phyloP scores from a whole-genome alignment of 2,113 vertebrate species.

The Rousettus leschenaultii region DNA sequence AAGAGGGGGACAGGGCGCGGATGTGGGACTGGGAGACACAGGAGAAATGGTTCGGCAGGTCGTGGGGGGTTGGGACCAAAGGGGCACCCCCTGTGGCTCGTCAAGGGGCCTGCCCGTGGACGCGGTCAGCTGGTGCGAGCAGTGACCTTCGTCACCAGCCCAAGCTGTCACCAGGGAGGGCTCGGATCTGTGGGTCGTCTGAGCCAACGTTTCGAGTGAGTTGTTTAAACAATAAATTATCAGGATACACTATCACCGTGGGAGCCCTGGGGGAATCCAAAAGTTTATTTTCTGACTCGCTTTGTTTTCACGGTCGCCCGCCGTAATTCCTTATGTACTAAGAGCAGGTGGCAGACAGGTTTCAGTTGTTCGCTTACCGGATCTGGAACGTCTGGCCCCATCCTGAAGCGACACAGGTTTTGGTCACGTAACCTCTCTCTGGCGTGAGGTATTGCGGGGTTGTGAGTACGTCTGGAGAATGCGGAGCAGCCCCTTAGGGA shows the following conservation, averaged over 20 bases:
- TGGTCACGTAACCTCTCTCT: accelerated
- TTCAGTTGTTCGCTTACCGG: accelerated
- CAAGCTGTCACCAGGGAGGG: no score
- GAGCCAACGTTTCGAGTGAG: accelerated
- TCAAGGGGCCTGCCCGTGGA: background rate
- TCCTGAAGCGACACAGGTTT: accelerated
- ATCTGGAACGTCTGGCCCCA: accelerated
- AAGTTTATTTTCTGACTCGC: background rate
- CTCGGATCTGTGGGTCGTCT: background rate
- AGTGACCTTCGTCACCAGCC: background rate
- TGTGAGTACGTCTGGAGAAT: background rate
- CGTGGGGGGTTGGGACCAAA: accelerated
- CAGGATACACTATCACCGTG: accelerated
- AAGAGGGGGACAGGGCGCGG: background rate
- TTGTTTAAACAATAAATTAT: background rate
- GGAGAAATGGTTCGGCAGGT: background rate
- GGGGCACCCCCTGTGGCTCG: background rate
- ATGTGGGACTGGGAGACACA: background rate
- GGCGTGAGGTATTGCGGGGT: background rate
- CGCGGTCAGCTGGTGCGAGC: no score
- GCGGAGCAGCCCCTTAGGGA: background rate
- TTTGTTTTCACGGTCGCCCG: accelerated
- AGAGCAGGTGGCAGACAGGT: background rate
- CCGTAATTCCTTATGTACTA: accelerated
- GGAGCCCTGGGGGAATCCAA: background rate